Base-by-base conservation (phyloP, 2,888 invertebrate species). In the Synanthedon myopaeformis region DNA sequence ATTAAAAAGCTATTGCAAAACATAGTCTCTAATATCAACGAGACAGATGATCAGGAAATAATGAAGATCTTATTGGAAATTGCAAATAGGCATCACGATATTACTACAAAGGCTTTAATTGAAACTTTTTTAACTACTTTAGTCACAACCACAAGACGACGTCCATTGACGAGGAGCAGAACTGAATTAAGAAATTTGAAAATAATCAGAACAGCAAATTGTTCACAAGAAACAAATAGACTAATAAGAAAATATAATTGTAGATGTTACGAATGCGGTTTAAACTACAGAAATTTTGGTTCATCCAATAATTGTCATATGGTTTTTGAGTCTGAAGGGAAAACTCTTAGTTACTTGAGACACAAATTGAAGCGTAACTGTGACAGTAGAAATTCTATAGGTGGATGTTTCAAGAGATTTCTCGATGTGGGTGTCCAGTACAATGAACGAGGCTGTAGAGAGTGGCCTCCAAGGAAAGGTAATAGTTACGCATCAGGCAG, bases 401-500 rank as follows among this genome's bases (percentile, higher is more conserved):
- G 55, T 10, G 72, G 71, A 12, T 75, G 75, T 49, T 67, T 69
- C 35, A 65, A 61, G 42, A 63, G 78, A 45, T 72, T 55, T 57
- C 19, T 72, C 3, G 79, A 79, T 51, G 5, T 76, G 1, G 71
- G 69, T 2, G 12, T 28, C 0, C 3, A 52, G 0, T 78, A 74
- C 51, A 59, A 62, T 4, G 78, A 79, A 56, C 60, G 75, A 42
- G 77, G 75, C 0, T 79, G 79, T 45, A 65, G 79, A 28, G 56
- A 60, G 0, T 58, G 57, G 56, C 64, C 65, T 1, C 76, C 76
- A 0, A 0, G 17, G 0, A 3, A 0, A 45, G 75, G 78, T 0
- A 23, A 8, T 1, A 70, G 64, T 41, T 66, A 57, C 17, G 66
- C 58, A 0, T 72, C 76, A 0, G 10, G 19, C 0, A 61, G 72